phyloP scores from a whole-genome alignment of 2,797 vertebrate species.

The Decapterus maruadsi region DNA sequence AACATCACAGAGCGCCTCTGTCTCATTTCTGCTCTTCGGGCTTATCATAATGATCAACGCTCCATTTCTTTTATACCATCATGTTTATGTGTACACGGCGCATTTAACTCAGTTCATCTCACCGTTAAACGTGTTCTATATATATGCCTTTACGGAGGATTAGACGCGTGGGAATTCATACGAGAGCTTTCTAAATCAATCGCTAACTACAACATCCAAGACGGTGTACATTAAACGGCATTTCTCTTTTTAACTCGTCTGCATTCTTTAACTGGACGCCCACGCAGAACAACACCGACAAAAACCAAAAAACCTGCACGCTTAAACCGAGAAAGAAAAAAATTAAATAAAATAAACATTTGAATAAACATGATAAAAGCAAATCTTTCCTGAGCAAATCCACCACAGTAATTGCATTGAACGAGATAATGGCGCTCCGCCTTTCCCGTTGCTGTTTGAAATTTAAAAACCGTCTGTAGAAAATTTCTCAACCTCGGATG shows the following conservation, averaged over 20 bases:
- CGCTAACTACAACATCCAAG: constrained; percentile 3
- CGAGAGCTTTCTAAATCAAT: constrained; percentile 21
- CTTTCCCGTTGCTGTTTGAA: constrained; percentile 53
- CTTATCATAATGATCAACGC: not conserved
- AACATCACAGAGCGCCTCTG: constrained; percentile 1
- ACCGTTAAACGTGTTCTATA: not conserved
- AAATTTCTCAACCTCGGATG: constrained; percentile 33
- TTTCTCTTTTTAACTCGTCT: constrained; percentile 30
- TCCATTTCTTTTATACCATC: not conserved
- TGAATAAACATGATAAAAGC: constrained; percentile 65
- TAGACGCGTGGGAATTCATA: constrained; percentile 3
- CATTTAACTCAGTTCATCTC: not conserved
- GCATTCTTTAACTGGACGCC: constrained; percentile 20
- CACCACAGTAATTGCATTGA: constrained; percentile 57
- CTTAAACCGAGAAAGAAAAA: constrained; percentile 14
- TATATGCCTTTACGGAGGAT: not conserved
- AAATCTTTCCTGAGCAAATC: constrained; percentile 57
- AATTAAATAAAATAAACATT: constrained; percentile 41
- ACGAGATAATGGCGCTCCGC: constrained; percentile 50
- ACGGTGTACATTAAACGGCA: constrained; percentile 13
- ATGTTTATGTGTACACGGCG: not conserved
- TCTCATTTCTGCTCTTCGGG: constrained; percentile 8
- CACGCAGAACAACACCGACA: constrained; percentile 17
- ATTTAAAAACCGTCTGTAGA: constrained; percentile 49
- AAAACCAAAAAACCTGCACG: not conserved